Conservation (phyloP, 2,888 invertebrate species). For the Anoncus sp. region DNA sequence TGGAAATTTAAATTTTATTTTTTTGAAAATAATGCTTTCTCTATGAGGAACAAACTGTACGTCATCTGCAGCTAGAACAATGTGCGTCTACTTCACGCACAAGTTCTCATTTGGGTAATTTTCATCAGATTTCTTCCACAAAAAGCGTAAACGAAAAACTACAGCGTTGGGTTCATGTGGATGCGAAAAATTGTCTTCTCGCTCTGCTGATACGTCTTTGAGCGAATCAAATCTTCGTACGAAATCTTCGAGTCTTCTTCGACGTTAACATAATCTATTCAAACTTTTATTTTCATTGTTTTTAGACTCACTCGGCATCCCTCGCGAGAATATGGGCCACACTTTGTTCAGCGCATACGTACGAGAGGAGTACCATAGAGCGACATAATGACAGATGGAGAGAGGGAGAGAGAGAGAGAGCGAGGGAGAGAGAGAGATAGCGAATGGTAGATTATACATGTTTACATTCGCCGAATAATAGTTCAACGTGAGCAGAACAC, state of each 20-base stretch:
- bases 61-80: no score
- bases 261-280: constrained; percentile 10
- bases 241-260: constrained; percentile 7
- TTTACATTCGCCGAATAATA: constrained; percentile 7
- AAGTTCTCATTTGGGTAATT: no score
- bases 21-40: no score
- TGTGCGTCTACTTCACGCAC: no score
- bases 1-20: no score
- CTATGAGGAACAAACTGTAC: no score
- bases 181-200: not conserved
- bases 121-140: no score
- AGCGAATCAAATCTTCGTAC: not conserved
- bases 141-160: not conserved
- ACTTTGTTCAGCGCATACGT: not conserved
- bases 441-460: not conserved
- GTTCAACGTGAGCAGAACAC: constrained; percentile 5
- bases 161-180: not conserved
- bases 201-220: not conserved
- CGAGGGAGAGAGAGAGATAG: not conserved
- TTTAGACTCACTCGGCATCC: not conserved
- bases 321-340: not conserved
- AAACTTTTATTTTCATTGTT: constrained; percentile 1
- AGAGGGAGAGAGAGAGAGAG: not conserved
- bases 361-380: constrained; percentile 9
- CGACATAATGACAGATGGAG: not conserved